phyloP scores from a whole-genome alignment of 2,888 invertebrate genomes.

The Chymomyza procnemis region DNA sequence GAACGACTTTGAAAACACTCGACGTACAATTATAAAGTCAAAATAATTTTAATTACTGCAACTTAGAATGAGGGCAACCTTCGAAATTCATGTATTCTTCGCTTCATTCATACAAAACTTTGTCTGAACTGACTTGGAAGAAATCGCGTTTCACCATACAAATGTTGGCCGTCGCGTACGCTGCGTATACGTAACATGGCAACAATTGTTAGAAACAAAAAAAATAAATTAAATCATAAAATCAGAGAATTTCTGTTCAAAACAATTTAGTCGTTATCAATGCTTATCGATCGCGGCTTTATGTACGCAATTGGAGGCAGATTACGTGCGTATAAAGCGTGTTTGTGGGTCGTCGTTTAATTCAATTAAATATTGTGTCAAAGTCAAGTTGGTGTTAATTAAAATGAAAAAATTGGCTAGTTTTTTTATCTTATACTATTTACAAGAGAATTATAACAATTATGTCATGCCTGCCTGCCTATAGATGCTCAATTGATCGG shows the following conservation, averaged over 20 bases:
- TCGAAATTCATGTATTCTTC: neutral
- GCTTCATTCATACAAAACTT: constrained; percentile 9
- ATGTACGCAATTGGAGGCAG: constrained; percentile 12
- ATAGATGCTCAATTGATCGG: neutral
- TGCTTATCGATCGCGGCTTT: constrained; percentile 32
- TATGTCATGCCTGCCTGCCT: constrained; percentile 25
- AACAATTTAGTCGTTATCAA: constrained; percentile 15
- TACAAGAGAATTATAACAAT: constrained; percentile 34
- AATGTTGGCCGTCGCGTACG: constrained; percentile 1
- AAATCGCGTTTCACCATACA: constrained; percentile 20
- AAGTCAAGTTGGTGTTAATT: constrained; percentile 51
- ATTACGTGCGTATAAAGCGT: constrained; percentile 40
- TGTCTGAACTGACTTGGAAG: neutral
- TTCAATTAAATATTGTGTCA: constrained; percentile 48
- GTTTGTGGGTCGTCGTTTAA: constrained; percentile 41
- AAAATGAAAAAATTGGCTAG: constrained; percentile 37
- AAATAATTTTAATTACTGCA: neutral
- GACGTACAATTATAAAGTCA: constrained; percentile 1
- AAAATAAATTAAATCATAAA: neutral
- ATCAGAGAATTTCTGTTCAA: neutral
- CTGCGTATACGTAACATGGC: constrained; percentile 14
- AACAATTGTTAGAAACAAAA: constrained; percentile 6
- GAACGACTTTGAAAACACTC: neutral
- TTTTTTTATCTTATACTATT: neutral
- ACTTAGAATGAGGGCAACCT: neutral